Evolutionary conservation across 2,113 vertebrate species (phyloP).

Genomic region (Corynorhinus townsendii): DNA sequence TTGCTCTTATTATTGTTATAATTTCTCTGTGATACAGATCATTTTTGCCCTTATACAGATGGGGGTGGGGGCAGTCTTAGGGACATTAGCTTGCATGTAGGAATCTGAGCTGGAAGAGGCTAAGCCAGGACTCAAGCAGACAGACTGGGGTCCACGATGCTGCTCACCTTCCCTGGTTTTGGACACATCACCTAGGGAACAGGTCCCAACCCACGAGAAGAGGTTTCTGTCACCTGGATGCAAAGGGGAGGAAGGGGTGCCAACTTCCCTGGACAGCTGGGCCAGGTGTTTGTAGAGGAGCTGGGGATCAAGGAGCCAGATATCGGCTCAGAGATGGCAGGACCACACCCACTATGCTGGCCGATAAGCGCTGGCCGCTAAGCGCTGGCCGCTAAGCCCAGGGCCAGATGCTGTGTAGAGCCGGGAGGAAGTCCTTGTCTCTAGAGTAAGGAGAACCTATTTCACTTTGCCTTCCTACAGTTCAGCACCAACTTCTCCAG

Average conservation of each 20-base stretch:
- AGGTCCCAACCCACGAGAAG: background rate
- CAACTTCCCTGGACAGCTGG: background rate
- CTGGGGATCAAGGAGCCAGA: background rate
- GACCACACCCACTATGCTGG: background rate
- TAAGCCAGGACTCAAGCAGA: background rate
- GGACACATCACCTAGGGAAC: background rate
- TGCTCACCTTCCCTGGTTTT: background rate
- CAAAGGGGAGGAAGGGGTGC: rapidly evolving
- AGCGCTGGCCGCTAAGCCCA: too few relatives aligned
- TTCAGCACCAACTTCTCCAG: background rate
- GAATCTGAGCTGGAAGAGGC: background rate
- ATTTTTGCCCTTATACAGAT: background rate
- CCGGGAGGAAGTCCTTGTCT: background rate
- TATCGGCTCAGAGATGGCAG: too few relatives aligned
- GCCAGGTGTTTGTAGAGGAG: background rate
- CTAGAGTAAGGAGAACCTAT: background rate
- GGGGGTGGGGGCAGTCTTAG: background rate
- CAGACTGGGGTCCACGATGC: background rate
- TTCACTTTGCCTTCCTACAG: background rate
- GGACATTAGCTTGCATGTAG: background rate
- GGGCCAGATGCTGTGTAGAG: rapidly evolving
- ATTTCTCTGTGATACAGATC: background rate
- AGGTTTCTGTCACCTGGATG: background rate
- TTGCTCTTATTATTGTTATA: background rate
- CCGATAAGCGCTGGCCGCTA: background rate